A percentile compares a stretch with the other conserved stretches of the same genome.
phyloP scores from a whole-genome alignment of 2,113 vertebrate species.

The Dromiciops gliroides region DNA sequence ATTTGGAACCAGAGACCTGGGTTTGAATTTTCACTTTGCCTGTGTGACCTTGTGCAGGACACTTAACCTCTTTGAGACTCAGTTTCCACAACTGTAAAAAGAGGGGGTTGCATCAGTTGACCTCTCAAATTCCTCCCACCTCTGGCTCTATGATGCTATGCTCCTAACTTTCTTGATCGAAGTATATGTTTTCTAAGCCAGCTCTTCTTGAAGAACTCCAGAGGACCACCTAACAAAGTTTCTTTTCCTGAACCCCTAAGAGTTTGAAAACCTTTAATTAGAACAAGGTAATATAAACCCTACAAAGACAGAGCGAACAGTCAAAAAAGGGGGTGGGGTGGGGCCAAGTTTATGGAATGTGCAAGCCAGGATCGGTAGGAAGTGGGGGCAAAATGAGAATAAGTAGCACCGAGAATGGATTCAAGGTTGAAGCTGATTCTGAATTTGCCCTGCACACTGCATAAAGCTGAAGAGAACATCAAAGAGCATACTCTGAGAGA shows the following conservation, averaged over 20 bases:
- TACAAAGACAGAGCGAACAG: neutral
- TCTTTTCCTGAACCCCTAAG: neutral
- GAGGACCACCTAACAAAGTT: constrained; percentile 66
- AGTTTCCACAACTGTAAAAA: neutral
- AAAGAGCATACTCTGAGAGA: neutral
- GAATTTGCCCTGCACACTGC: neutral
- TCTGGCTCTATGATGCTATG: neutral
- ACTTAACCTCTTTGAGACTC: neutral
- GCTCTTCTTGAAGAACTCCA: neutral
- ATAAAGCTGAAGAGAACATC: neutral
- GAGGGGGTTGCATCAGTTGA: neutral
- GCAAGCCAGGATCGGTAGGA: neutral
- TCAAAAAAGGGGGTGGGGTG: neutral
- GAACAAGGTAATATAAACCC: neutral
- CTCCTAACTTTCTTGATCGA: neutral
- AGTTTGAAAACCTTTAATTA: neutral
- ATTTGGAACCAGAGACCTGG: neutral
- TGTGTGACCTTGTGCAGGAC: neutral
- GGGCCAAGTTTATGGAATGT: neutral
- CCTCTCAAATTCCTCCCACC: neutral
- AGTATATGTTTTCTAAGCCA: neutral
- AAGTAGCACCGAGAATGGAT: neutral
- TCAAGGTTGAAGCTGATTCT: neutral
- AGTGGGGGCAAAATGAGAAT: neutral
- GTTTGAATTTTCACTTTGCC: neutral